Evolutionary conservation across 2,888 invertebrate species (phyloP), one percentile per base, ranked within the genome.

Genomic region (Emmelina monodactyla): DNA sequence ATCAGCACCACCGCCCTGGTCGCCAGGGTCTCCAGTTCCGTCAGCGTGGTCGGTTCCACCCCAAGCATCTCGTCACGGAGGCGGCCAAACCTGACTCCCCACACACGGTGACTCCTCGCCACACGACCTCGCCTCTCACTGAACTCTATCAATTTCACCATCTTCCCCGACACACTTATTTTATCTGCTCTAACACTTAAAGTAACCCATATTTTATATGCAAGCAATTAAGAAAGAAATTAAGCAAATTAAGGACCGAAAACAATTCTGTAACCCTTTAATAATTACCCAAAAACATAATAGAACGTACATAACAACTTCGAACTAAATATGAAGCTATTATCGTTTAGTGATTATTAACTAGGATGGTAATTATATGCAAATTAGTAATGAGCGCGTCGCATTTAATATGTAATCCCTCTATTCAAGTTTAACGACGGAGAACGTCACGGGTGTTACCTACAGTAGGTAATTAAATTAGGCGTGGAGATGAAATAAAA

Each of bases 131-230:
- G 25, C 51, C 50, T 1, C 37, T 40, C 15, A 47, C 33, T 32
- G 47, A 47, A 43, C 11, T 39, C 40, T 3, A 51, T 42, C 31
- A 64, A 38, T 1, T 64, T 63, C 37, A 67, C 66, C 66, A 67
- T 66, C 6, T 29, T 43, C 2, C 7, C 10, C n/a, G n/a, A n/a
- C n/a, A n/a, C n/a, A n/a, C n/a, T n/a, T n/a, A n/a, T n/a, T n/a
- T n/a, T n/a, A n/a, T n/a, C n/a, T n/a, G 5, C 9, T 19, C 9
- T 19, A 19, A 19, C 19, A 19, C 19, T 19, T 9, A 19, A 19
- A 19, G 5, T 19, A 19, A 19, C 19, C 19, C 19, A 19, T 19
- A 5, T 19, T 19, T 19, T 9, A 19, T 19, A 6, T 6, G 19
- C n/a, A 9, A 9, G 19, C 19, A 19, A 19, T 19, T 19, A 19